phyloP scores from a whole-genome alignment of 2,888 invertebrate genomes.

The Leptura quadrifasciata region DNA sequence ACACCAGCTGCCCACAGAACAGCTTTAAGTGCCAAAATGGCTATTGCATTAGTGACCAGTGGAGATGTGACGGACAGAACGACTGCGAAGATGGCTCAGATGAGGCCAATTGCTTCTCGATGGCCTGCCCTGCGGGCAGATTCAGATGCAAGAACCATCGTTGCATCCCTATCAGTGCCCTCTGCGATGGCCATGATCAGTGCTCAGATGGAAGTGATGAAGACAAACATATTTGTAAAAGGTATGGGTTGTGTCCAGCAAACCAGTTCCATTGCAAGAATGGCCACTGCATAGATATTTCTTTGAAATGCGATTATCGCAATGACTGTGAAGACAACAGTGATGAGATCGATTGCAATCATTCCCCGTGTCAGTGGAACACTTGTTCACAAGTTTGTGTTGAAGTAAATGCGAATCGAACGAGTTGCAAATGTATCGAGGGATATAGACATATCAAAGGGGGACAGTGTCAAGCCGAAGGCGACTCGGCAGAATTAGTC shows the following conservation, averaged over 20 bases:
- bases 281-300: slow-evolving; percentile 76
- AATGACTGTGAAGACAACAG: slow-evolving; percentile 77
- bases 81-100: slow-evolving; percentile 82
- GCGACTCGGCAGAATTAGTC: slow-evolving; percentile 78
- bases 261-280: slow-evolving; percentile 74
- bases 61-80: slow-evolving; percentile 80
- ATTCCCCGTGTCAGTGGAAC: slow-evolving; percentile 79
- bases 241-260: slow-evolving; percentile 67
- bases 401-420: slow-evolving; percentile 76
- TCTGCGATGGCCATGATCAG: slow-evolving; percentile 85
- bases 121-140: slow-evolving; percentile 74
- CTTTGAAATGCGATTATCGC: slow-evolving; percentile 77
- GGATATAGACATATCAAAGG: slow-evolving; percentile 75
- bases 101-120: slow-evolving; percentile 72
- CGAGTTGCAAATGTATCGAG: slow-evolving; percentile 79
- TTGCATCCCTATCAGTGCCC: slow-evolving; percentile 68
- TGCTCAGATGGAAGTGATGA: slow-evolving; percentile 87
- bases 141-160: slow-evolving; percentile 71
- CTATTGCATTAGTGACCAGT: slow-evolving; percentile 76
- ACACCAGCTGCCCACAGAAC: slow-evolving; percentile 73
- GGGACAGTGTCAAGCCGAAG: slow-evolving; percentile 78
- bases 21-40: slow-evolving; percentile 74
- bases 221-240: slow-evolving; percentile 65
- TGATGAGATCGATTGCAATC: slow-evolving; percentile 70
- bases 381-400: slow-evolving; percentile 88